Base-by-base conservation (phyloP, 2,888 invertebrate species). In the Aquatica leii region DNA sequence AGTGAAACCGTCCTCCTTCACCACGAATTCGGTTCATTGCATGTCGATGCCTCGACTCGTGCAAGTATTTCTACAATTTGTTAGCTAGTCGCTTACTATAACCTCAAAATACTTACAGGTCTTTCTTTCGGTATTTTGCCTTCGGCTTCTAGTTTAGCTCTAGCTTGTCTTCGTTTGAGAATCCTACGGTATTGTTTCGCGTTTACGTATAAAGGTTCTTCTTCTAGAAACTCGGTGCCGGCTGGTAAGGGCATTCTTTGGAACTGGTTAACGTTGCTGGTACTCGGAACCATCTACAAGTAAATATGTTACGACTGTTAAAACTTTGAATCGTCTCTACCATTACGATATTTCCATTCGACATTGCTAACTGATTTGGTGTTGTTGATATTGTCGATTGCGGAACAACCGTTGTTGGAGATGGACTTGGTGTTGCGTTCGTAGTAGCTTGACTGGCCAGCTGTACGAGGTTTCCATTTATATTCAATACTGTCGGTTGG, bases 151-250 rank as follows among this genome's bases (percentile, higher is more conserved):
- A 99, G 84, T 81, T 95, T 96, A 1, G 98, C 98, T 53, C 99
- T 82, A 0, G 98, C 98, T 74, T 95, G 95, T 46, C 99, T 84
- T 35, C 98, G 85, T 81, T 98, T 98, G 52, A 99, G 84, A 76
- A 99, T 99, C 65, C 98, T 87, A 78, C 96, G 92, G 83, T 98
- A 99, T 80, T 99, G 99, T 76, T 98, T 93, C 17, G 98, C 98
- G 84, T 99, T 99, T 0, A 99, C 99, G 80, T 98, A 99, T 14
- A 99, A 84, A 0, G 98, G 95, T 76, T 98, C 97, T 77, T 98
- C 98, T 78, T 97, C 97, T 0, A 91, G 82, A 41, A 88, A 85
- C 75, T 88, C 87, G 1, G 88, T 85, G 57, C 85, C 37, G 9
- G 31, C 85, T 1, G 87, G 85, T 57, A 88, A 80, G 37, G 87